Conservation (phyloP, 2,113 vertebrate genomes). For the Cyprinodon variegatus region DNA sequence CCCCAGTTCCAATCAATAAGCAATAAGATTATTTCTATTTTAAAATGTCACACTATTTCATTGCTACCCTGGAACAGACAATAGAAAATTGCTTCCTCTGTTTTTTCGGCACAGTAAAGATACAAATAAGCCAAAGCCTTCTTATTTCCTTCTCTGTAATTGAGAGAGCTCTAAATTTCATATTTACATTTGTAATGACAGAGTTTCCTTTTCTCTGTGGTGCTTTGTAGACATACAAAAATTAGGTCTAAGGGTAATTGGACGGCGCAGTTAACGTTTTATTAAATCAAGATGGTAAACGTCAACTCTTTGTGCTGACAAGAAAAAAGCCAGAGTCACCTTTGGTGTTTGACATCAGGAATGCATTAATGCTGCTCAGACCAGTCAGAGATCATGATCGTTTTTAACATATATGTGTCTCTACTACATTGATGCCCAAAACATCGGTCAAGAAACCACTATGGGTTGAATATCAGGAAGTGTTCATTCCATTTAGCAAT, state of each 20-base stretch:
- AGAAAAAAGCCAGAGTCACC: not conserved
- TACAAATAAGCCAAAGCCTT: constrained; percentile 21
- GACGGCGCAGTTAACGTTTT: not conserved
- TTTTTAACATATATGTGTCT: not conserved
- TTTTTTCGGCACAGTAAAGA: constrained; percentile 23
- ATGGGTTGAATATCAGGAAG: too few relatives aligned
- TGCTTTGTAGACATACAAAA: constrained; percentile 11
- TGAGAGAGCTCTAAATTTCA: constrained; percentile 14
- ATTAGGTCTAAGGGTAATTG: constrained; percentile 14
- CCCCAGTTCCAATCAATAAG: constrained; percentile 33
- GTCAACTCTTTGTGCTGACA: not conserved
- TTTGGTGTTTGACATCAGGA: not conserved
- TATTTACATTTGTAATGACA: constrained; percentile 48
- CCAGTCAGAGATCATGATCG: not conserved
- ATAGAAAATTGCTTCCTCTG: constrained; percentile 19
- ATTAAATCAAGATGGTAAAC: constrained; percentile 5
- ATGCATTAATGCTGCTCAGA: not conserved
- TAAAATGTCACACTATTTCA: constrained; percentile 36
- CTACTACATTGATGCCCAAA: too few relatives aligned
- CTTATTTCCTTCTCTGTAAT: constrained; percentile 30
- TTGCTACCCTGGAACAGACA: constrained; percentile 20
- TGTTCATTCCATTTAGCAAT: too few relatives aligned
- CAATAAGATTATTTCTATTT: constrained; percentile 24
- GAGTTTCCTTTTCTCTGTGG: not conserved
- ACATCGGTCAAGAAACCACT: too few relatives aligned